Conservation (phyloP, 2,113 vertebrate genomes). For the Brienomyrus longianalis region DNA sequence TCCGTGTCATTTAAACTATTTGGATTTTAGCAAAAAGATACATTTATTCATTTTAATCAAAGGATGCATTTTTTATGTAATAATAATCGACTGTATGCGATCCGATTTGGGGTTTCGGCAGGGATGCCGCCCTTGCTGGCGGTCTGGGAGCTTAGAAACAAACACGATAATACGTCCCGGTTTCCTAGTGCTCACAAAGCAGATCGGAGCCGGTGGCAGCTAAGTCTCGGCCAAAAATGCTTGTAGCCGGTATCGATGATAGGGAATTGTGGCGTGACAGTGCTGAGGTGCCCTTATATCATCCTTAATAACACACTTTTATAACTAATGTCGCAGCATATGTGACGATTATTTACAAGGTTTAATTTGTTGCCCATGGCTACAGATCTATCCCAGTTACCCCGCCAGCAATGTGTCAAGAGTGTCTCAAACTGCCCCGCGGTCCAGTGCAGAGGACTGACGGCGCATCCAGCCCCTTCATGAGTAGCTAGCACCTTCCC, state of each 20-base stretch:
- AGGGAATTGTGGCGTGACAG: neutral
- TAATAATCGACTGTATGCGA: neutral
- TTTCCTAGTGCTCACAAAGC: neutral
- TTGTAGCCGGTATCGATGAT: neutral
- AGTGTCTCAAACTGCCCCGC: neutral
- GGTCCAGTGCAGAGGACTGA: no score
- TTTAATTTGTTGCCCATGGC: neutral
- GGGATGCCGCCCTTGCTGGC: neutral
- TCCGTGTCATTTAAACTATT: neutral
- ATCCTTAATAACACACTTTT: neutral
- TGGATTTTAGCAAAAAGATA: neutral
- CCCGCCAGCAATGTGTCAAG: neutral
- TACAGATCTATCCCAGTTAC: neutral
- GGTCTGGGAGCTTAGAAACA: neutral
- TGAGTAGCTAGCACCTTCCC: neutral
- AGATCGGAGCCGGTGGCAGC: neutral
- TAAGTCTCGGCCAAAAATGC: neutral
- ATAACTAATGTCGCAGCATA: neutral
- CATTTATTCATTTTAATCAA: neutral
- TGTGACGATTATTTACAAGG: neutral
- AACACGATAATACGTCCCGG: neutral
- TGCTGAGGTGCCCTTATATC: neutral
- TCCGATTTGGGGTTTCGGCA: neutral
- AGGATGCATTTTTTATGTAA: neutral
- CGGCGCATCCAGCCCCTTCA: neutral